phyloP scores from a whole-genome alignment of 1,140 invertebrate genomes.

The Calliphora vicina region DNA sequence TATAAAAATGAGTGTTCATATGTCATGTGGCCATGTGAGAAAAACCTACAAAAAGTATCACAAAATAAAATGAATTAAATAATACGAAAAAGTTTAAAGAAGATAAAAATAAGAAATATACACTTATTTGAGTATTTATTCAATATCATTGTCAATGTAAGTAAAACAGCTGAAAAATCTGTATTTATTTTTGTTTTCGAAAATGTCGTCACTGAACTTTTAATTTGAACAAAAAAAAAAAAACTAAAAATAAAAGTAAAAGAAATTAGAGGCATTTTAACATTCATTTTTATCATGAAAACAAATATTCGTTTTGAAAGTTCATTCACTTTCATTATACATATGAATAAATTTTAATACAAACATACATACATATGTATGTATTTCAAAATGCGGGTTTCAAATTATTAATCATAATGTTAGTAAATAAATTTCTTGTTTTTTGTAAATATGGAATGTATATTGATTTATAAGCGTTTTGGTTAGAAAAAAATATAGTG shows the following conservation, averaged over 20 bases:
- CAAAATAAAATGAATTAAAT: neutral
- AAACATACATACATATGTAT: too few species aligned
- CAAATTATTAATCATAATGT: neutral
- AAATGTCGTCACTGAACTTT: constrained; percentile 29
- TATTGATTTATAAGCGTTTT: too few species aligned
- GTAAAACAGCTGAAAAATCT: neutral
- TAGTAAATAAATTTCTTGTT: too few species aligned
- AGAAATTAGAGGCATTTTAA: neutral
- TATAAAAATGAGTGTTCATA: neutral
- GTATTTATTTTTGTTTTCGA: neutral
- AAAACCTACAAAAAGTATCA: neutral
- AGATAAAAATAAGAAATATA: neutral
- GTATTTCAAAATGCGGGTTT: neutral
- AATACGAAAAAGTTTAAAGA: neutral
- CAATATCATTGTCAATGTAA: constrained; percentile 7
- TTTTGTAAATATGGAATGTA: too few species aligned
- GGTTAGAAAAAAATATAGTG: too few species aligned
- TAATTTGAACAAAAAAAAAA: constrained; percentile 8
- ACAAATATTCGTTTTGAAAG: neutral
- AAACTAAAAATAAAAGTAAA: neutral
- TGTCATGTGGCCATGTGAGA: neutral
- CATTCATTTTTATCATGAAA: neutral
- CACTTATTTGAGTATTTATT: neutral
- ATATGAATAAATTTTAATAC: neutral
- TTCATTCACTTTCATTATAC: constrained; percentile 1